Conservation (phyloP, 2,113 vertebrate species). For the Cygnus buccinator region DNA sequence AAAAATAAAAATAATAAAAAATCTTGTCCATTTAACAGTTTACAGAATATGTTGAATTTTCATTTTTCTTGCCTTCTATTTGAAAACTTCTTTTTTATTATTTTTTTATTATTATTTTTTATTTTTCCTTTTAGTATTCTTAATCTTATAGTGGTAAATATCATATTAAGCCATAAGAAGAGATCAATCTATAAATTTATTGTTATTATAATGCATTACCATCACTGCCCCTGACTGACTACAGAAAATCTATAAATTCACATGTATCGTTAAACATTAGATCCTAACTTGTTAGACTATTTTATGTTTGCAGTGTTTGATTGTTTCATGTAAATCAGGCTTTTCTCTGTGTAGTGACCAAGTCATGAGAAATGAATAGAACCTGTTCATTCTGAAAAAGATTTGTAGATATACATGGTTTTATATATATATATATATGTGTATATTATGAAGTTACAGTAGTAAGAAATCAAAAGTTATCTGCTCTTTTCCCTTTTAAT, state of each 20-base stretch:
- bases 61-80: not conserved
- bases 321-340: not conserved
- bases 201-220: not conserved
- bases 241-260: not conserved
- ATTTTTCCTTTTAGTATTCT: not conserved
- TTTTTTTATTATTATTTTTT: not conserved
- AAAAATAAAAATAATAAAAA: not conserved
- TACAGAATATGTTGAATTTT: not conserved
- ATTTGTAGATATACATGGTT: too few relatives aligned
- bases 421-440: too few relatives aligned
- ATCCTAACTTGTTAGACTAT: not conserved
- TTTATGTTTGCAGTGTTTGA: not conserved
- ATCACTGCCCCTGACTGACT: not conserved
- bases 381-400: not conserved
- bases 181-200: not conserved
- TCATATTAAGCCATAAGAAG: not conserved
- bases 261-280: not conserved
- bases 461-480: not conserved
- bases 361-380: not conserved
- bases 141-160: not conserved
- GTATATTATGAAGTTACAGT: not conserved
- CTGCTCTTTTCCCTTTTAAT: not conserved
- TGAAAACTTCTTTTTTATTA: not conserved
- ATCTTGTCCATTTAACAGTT: not conserved
- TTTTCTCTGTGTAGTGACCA: not conserved